Evolutionary conservation across 2,113 vertebrate genomes (phyloP).

Genomic region (Grammomys surdaster): DNA sequence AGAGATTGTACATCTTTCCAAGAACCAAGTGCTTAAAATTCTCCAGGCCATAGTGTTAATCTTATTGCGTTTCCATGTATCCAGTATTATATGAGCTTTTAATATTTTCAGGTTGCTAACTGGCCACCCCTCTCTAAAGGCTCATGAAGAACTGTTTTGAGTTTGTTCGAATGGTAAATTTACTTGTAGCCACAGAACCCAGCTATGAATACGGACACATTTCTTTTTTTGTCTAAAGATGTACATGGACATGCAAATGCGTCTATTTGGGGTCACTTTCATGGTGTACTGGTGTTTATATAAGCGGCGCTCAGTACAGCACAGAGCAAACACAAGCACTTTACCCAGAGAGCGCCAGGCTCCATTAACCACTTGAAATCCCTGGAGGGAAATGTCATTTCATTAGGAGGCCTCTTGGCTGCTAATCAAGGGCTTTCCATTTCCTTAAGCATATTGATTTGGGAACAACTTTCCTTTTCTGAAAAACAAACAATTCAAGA

Average conservation of each 20-base stretch:
- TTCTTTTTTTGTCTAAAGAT: background rate
- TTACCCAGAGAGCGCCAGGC: slow-evolving; percentile 42
- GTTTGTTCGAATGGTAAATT: background rate
- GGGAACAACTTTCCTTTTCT: slow-evolving; percentile 59
- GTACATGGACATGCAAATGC: background rate
- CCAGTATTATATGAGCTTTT: background rate
- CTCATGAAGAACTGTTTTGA: background rate
- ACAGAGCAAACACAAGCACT: slow-evolving; percentile 42
- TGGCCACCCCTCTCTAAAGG: background rate
- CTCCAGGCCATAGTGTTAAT: background rate
- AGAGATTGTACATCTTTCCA: background rate
- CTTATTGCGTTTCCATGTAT: background rate
- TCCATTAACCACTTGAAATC: slow-evolving; percentile 70
- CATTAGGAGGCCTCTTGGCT: slow-evolving; percentile 73
- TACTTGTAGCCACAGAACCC: background rate
- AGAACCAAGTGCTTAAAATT: background rate
- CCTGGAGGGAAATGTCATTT: slow-evolving; percentile 67
- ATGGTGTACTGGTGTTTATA: background rate
- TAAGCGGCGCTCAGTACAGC: background rate
- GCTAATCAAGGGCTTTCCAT: slow-evolving; percentile 74
- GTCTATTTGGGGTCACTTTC: background rate
- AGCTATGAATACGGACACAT: background rate
- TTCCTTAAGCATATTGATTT: slow-evolving; percentile 74
- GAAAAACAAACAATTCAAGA: slow-evolving; percentile 41
- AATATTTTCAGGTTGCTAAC: background rate